Conservation (phyloP, 2,113 vertebrate genomes). For the Nibea albiflora region DNA sequence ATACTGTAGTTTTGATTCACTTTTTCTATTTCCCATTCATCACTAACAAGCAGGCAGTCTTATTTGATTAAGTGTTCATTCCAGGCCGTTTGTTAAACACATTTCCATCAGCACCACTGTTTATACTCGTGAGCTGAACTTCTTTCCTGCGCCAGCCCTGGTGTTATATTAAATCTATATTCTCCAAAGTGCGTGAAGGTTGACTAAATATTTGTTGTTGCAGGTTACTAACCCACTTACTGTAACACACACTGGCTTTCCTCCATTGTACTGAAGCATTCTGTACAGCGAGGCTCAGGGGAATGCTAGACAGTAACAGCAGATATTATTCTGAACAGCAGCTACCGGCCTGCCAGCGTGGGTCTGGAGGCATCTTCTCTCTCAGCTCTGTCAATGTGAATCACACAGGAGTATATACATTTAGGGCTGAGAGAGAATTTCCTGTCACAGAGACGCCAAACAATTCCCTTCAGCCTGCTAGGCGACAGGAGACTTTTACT, state of each 20-base stretch:
- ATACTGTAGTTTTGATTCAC: neutral
- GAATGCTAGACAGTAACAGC: slow-evolving; percentile 24
- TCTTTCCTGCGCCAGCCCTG: neutral
- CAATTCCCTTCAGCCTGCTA: slow-evolving; percentile 26
- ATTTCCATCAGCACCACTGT: neutral
- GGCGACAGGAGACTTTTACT: neutral
- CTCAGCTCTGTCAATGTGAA: slow-evolving; percentile 50
- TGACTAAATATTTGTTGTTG: slow-evolving; percentile 5
- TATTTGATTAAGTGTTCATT: neutral
- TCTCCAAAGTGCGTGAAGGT: neutral
- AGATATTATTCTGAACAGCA: slow-evolving; percentile 50
- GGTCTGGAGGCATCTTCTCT: slow-evolving; percentile 47
- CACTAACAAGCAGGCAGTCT: neutral
- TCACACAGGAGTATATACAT: slow-evolving; percentile 14
- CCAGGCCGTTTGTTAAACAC: neutral
- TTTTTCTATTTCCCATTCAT: neutral
- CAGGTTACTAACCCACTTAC: slow-evolving; percentile 9
- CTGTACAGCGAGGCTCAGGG: slow-evolving; percentile 14
- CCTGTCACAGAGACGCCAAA: slow-evolving; percentile 20
- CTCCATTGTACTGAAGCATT: slow-evolving; percentile 7
- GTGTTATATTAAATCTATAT: neutral
- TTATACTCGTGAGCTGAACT: neutral
- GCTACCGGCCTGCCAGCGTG: slow-evolving; percentile 22
- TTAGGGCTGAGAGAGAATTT: slow-evolving; percentile 21
- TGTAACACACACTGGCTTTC: slow-evolving; percentile 18